Evolutionary conservation across 1,140 invertebrate species (phyloP), one percentile per base, ranked within the genome.

Genomic region (Dinoponera quadriceps): DNA sequence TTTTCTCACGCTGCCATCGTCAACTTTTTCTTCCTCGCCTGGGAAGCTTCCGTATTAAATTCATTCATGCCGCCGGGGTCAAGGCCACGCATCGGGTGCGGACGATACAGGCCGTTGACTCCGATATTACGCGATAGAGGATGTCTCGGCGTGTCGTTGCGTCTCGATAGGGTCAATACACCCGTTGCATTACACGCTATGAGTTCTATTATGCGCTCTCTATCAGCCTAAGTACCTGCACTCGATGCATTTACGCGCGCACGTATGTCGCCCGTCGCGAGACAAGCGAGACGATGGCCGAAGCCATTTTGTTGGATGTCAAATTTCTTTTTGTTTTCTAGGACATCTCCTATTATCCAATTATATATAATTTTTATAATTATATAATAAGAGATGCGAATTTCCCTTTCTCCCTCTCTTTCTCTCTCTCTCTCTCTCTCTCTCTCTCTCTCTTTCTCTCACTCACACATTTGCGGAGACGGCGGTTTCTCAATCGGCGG

Each of bases 161-260:
- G 18, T 71, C 78, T 75, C 80, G 59, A 81, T 49, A 48, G 77
- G 87, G 87, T 89, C 87, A 84, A 84, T 89, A 89, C 63, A 89
- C 87, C 59, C 87, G 49, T 88, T 88, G 63, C 73, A 85, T 25
- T 77, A 59, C 38, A 14, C 27, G 14, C 18, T 59, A 73, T 49
- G 14, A 68, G 55, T 49, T 75, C 55, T 63, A 71, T 86, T 84
- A 33, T 38, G 4, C 55, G 4, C 20, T 57, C 68, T 55, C 27
- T 49, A 72, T 82, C 49, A 49, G 62, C 33, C 81, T 27, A 51
- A 74, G 33, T 63, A 69, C n/a, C 51, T 69, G 33, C 29, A 48
- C 18, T 77, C 57, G 57, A 63, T 44, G 33, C 49, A 48, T 57
- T 82, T 75, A 81, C 57, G 16, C 22, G 71, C 51, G 29, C 22